phyloP scores from a whole-genome alignment of 2,888 invertebrate genomes.

The Caenorhabditis drosophilae region DNA sequence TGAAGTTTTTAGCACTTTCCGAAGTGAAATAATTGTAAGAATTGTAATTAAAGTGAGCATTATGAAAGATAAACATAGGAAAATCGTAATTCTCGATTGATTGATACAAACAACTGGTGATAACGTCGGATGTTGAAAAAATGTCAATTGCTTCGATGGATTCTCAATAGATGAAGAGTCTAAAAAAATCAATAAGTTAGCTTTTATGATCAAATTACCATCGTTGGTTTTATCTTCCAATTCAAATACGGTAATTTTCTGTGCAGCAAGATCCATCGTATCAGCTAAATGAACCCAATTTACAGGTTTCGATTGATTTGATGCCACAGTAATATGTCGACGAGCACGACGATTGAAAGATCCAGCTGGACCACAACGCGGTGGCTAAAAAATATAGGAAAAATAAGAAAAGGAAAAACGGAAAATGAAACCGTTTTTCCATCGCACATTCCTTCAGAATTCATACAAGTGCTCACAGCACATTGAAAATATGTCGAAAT shows the following conservation, averaged over 20 bases:
- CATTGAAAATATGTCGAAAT: conserved; percentile 68
- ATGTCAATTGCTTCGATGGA: conserved; percentile 10
- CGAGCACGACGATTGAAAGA: conserved; percentile 13
- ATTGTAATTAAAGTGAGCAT: conserved; percentile 24
- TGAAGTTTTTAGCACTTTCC: conserved; percentile 11
- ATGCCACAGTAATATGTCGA: conserved; percentile 5
- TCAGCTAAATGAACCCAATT: conserved; percentile 44
- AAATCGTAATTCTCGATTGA: conserved; percentile 18
- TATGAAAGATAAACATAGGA: conserved; percentile 19
- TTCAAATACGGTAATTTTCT: conserved; percentile 66
- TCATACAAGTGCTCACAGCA: conserved; percentile 68
- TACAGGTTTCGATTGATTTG: conserved; percentile 16
- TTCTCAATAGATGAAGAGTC: not conserved
- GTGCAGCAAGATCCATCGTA: conserved; percentile 66
- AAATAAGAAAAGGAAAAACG: too few species aligned
- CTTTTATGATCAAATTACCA: not conserved
- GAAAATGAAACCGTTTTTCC: conserved; percentile 67
- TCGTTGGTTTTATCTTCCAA: conserved; percentile 55
- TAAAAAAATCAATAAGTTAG: not conserved
- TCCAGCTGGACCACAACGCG: conserved; percentile 37
- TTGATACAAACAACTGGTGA: conserved; percentile 24
- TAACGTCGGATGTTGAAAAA: not conserved
- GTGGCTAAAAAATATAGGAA: conserved; percentile 47
- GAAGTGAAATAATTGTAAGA: conserved; percentile 10
- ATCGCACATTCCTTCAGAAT: conserved; percentile 66